These are phyloP conservation scores for Clistopyga incitator DNA, from an alignment of 2,888 invertebrate species.

Conservation along the genomic window DNA sequence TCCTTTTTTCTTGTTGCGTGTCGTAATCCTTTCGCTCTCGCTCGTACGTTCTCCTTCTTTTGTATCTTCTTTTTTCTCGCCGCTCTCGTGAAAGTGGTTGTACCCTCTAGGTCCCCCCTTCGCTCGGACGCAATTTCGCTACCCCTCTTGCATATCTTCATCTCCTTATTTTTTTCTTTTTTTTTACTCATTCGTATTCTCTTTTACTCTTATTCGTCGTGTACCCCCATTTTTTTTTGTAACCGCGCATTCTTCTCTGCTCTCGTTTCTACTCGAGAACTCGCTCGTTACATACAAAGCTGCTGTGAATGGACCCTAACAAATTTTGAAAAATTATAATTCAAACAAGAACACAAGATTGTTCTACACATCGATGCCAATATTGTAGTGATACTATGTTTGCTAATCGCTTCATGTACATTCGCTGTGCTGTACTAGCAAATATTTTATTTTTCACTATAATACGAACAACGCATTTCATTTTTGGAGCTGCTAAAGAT, in stretches of 20 bases:
- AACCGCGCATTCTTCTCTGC: conserved; percentile 16
- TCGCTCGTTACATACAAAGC: conserved; percentile 12
- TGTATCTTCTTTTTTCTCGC: conserved; percentile 63
- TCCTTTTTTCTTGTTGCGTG: conserved; percentile 6
- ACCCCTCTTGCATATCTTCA: conserved; percentile 46
- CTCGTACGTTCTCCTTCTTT: conserved; percentile 51
- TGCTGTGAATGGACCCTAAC: background rate
- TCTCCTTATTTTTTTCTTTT: conserved; percentile 3
- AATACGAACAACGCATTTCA: too few species aligned
- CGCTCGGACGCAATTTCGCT: conserved; percentile 45
- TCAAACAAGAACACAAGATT: background rate
- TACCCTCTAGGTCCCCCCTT: conserved; percentile 23
- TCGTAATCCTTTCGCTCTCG: conserved; percentile 48
- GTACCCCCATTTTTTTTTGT: conserved; percentile 32
- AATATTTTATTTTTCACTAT: too few species aligned
- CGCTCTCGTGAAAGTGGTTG: conserved; percentile 57
- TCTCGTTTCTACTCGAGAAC: conserved; percentile 28
- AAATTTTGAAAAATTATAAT: background rate
- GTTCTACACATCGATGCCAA: too few species aligned
- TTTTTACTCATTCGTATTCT: conserved; percentile 25
- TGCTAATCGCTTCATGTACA: too few species aligned
- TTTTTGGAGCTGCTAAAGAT: too few species aligned
- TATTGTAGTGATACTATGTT: too few species aligned
- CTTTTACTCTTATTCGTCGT: conserved; percentile 46
- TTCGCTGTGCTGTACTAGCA: too few species aligned